phyloP scores from a whole-genome alignment of 2,113 vertebrate genomes.

The Pterocles burchelli region DNA sequence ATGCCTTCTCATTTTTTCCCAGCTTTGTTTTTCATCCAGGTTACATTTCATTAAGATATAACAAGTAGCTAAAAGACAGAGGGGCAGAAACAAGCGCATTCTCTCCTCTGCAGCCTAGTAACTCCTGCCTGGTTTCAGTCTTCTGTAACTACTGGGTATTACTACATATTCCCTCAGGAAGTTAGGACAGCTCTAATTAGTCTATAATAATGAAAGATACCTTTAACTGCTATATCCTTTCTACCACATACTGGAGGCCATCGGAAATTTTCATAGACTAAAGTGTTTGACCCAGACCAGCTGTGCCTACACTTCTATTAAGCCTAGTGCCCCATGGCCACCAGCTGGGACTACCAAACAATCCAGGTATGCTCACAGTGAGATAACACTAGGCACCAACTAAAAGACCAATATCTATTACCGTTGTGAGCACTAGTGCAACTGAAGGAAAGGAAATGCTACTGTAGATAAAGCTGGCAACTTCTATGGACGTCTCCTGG shows the following conservation, averaged over 20 bases:
- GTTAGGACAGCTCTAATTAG: slow-evolving; percentile 24
- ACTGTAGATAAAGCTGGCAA: background rate
- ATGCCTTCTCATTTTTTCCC: background rate
- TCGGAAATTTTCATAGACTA: background rate
- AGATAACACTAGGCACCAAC: background rate
- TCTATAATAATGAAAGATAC: background rate
- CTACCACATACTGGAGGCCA: background rate
- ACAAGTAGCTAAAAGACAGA: background rate
- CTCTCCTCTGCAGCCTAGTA: background rate
- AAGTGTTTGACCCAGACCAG: background rate
- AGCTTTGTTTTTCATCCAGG: background rate
- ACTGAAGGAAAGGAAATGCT: background rate
- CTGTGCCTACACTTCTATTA: background rate
- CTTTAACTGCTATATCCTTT: background rate
- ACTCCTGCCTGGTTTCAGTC: background rate
- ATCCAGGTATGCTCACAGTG: background rate
- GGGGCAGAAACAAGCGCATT: background rate
- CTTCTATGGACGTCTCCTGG: background rate
- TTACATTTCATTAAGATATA: background rate
- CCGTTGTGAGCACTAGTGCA: background rate
- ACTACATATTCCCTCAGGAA: slow-evolving; percentile 13
- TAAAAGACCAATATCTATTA: background rate
- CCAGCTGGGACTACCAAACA: background rate
- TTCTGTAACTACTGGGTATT: background rate
- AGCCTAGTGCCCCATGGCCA: background rate